These are phyloP conservation scores for Scophthalmus maximus DNA, from an alignment of 2,113 vertebrate genomes.

Conservation along the genomic window DNA sequence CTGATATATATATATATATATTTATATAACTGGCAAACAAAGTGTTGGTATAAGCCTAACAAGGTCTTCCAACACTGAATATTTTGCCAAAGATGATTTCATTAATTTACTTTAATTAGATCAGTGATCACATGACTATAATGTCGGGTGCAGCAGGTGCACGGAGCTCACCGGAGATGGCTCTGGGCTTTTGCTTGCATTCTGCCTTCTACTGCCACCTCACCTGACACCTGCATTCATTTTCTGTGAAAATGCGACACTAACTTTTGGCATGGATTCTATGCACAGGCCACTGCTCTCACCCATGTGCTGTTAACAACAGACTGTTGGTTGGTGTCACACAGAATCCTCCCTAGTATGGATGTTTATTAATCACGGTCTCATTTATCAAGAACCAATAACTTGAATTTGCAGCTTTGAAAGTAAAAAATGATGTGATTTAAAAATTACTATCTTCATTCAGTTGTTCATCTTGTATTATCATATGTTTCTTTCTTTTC, in stretches of 20 bases:
- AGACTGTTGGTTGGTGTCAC: background rate
- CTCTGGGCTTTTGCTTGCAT: too few relatives aligned
- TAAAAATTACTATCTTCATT: background rate
- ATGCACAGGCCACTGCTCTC: background rate
- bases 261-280: background rate
- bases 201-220: background rate
- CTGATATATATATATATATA: too few relatives aligned
- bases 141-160: background rate
- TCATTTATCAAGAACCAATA: background rate
- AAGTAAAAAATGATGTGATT: background rate
- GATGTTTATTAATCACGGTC: background rate
- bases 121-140: background rate
- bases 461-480: background rate
- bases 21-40: too few relatives aligned
- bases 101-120: too few relatives aligned
- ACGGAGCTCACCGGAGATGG: background rate
- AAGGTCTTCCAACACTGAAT: background rate
- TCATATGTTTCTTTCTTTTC: background rate
- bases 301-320: background rate
- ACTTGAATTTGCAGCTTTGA: background rate
- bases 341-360: background rate
- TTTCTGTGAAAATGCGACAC: background rate
- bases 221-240: background rate
- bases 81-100: background rate
- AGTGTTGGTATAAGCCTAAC: too few relatives aligned